phyloP scores from a whole-genome alignment of 2,113 vertebrate genomes.

The Neotoma lepida region DNA sequence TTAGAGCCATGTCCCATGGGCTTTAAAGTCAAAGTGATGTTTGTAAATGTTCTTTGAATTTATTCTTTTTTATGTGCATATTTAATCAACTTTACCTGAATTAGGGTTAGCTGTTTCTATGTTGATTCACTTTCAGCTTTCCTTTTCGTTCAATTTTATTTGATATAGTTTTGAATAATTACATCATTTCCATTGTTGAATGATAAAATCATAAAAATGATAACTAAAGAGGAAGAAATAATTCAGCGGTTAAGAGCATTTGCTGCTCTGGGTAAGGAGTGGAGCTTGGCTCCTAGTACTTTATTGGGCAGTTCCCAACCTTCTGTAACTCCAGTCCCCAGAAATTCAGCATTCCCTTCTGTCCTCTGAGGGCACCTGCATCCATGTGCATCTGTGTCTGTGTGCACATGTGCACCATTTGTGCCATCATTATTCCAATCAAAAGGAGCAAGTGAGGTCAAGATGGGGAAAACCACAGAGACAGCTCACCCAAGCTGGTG shows the following conservation, averaged over 20 bases:
- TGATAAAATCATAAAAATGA: background rate
- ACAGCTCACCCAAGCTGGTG: too few relatives aligned
- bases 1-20: background rate
- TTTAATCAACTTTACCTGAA: background rate
- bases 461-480: too few relatives aligned
- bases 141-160: background rate
- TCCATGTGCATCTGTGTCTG: background rate
- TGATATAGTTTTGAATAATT: constrained; percentile 30
- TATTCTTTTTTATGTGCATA: background rate
- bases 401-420: background rate
- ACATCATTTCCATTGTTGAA: background rate
- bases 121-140: background rate
- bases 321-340: background rate
- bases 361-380: background rate
- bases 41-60: background rate
- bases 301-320: background rate
- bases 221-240: too few relatives aligned
- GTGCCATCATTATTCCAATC: background rate
- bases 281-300: background rate
- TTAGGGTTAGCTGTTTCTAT: background rate
- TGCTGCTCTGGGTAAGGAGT: background rate
- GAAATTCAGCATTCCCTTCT: background rate
- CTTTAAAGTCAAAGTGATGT: background rate
- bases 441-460: background rate
- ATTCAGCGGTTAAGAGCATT: too few relatives aligned